These are phyloP conservation scores for Orientallactaga sibirica DNA, from an alignment of 2,797 vertebrate species.

Conservation along the genomic window DNA sequence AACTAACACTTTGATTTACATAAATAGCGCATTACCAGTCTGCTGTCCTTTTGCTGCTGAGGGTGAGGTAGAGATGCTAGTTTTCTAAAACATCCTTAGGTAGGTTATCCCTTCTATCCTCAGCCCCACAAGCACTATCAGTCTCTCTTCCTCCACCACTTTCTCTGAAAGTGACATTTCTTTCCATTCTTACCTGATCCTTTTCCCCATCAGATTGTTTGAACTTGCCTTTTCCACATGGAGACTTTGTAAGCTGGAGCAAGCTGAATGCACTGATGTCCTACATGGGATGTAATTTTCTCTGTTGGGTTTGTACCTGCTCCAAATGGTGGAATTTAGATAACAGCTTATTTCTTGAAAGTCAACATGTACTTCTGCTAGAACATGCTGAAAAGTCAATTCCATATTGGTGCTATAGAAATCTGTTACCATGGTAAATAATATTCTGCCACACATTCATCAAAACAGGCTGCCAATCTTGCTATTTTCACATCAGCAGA, in stretches of 20 bases:
- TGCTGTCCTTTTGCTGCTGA: constrained; percentile 3
- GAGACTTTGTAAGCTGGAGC: constrained; percentile 15
- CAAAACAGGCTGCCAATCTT: constrained; percentile 39
- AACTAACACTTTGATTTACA: constrained; percentile 67
- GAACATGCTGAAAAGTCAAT: constrained; percentile 47
- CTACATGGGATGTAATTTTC: constrained; percentile 30
- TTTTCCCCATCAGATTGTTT: not conserved
- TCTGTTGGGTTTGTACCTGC: constrained; percentile 42
- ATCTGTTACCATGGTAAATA: constrained; percentile 70
- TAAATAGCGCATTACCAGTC: constrained; percentile 29
- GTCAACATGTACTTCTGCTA: constrained; percentile 64
- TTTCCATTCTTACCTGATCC: not conserved
- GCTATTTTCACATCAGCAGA: constrained; percentile 39
- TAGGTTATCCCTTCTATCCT: not conserved
- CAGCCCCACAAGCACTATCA: not conserved
- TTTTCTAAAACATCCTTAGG: not conserved
- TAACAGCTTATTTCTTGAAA: constrained; percentile 61
- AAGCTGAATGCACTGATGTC: not conserved
- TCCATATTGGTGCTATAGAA: not conserved
- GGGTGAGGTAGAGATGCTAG: not conserved
- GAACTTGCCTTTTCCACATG: not conserved
- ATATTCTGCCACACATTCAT: constrained; percentile 37
- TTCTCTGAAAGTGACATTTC: not conserved
- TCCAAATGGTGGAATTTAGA: constrained; percentile 61
- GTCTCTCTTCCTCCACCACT: not conserved